Conservation (phyloP, 92 coral and sea anemone species). For the Hydrozoanthus gracilis region DNA sequence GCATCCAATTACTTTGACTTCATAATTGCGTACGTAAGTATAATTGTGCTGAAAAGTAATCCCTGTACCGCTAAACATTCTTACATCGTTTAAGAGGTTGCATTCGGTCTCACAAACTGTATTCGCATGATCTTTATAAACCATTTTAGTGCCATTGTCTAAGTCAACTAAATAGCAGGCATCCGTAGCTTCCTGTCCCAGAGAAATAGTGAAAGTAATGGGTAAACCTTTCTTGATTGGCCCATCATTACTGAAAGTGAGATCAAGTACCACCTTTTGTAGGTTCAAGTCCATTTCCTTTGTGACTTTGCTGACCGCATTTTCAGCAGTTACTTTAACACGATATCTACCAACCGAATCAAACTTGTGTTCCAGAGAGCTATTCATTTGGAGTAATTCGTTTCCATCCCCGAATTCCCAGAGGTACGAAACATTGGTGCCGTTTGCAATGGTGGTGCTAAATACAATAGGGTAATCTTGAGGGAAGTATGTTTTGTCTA, state of each 20-base stretch:
- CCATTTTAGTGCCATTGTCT: constrained; percentile 63
- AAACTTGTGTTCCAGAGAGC: constrained; percentile 61
- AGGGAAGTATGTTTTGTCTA: constrained; percentile 63
- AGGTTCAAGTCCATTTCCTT: not conserved
- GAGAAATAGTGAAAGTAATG: constrained; percentile 50
- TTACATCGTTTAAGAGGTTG: constrained; percentile 7
- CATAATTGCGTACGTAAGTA: constrained; percentile 38
- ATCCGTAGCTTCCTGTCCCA: constrained; percentile 65
- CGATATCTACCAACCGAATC: constrained; percentile 38
- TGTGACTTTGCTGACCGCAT: constrained; percentile 60
- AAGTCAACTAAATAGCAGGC: constrained; percentile 66
- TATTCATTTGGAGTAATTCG: constrained; percentile 21
- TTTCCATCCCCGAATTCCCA: constrained; percentile 78
- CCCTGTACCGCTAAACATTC: constrained; percentile 23
- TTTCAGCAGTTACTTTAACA: constrained; percentile 44
- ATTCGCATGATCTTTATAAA: constrained; percentile 47
- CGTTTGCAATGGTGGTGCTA: constrained; percentile 59
- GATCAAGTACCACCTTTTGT: constrained; percentile 56
- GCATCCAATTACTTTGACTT: constrained; percentile 55
- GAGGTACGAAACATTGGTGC: constrained; percentile 83
- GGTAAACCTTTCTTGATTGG: constrained; percentile 52
- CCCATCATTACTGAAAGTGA: constrained; percentile 57
- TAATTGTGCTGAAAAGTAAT: constrained; percentile 47
- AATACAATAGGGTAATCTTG: constrained; percentile 65
- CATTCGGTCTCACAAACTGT: constrained; percentile 57